Percentiles rank a stretch among this genome's conserved stretches.
These are phyloP conservation scores for Gnathonemus echidnorhynchus DNA, from an alignment of 2,113 vertebrate genomes.

Conservation along the genomic window DNA sequence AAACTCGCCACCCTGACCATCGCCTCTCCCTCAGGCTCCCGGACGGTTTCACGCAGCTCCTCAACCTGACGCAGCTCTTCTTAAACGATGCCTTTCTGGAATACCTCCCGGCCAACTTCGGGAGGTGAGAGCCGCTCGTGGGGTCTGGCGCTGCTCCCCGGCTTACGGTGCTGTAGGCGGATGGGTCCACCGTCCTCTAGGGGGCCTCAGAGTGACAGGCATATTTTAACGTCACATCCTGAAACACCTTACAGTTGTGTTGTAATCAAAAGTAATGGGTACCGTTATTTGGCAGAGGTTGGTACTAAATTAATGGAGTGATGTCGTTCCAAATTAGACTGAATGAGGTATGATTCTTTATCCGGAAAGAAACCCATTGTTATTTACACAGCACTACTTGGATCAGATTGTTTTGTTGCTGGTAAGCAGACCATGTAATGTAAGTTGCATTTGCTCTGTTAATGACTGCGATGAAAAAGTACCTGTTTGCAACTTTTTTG, in stretches of 20 bases:
- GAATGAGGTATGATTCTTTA: constrained; percentile 16
- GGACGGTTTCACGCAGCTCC: constrained; percentile 96
- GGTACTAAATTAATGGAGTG: constrained; percentile 1
- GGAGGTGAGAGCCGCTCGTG: constrained; percentile 72
- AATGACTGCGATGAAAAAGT: background rate
- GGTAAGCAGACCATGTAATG: background rate
- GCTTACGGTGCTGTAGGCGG: background rate
- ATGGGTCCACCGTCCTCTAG: background rate
- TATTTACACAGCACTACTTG: background rate
- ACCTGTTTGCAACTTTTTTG: background rate
- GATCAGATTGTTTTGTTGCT: background rate
- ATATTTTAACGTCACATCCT: background rate
- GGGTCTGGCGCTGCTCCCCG: background rate
- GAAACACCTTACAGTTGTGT: background rate
- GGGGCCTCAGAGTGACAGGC: background rate
- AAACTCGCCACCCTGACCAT: constrained; percentile 21
- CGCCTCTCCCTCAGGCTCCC: constrained; percentile 72
- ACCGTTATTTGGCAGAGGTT: constrained; percentile 6
- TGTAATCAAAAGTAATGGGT: background rate
- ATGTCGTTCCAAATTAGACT: background rate
- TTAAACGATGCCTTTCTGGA: constrained; percentile 99
- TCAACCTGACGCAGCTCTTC: constrained; percentile 98
- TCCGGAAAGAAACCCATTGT: constrained; percentile 4
- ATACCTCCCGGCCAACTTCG: constrained; percentile 97
- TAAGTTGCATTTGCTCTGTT: background rate